Evolutionary conservation across 2,888 invertebrate species (phyloP).

Genomic region (Pollenia griseotomentosa): DNA sequence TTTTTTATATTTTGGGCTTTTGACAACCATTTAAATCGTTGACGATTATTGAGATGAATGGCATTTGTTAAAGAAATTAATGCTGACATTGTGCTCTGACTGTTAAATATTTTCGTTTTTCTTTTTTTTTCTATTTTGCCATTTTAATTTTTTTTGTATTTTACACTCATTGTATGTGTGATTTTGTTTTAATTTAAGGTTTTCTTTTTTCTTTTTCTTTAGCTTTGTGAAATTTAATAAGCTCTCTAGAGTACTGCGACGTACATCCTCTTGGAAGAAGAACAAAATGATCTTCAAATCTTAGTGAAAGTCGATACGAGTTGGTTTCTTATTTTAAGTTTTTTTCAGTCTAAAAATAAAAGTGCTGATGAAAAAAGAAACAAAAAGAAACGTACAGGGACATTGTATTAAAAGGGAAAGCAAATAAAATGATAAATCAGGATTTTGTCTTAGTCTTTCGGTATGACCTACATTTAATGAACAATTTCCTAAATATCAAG

Average conservation of each 20-base stretch:
- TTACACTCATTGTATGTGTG: conserved; percentile 11
- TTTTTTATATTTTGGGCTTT: too few relatives aligned
- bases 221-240: conserved; percentile 40
- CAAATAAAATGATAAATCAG: not conserved
- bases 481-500: too few relatives aligned
- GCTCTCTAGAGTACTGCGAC: conserved; percentile 19
- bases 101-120: not conserved
- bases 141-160: conserved; percentile 3
- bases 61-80: conserved; percentile 61
- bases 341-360: not conserved
- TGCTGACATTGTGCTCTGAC: conserved; percentile 62
- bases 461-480: too few relatives aligned
- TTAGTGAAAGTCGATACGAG: conserved; percentile 14
- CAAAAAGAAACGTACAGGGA: not conserved
- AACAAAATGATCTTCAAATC: not conserved
- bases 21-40: conserved; percentile 26
- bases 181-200: not conserved
- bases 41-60: conserved; percentile 59
- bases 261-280: not conserved
- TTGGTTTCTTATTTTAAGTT: conserved; percentile 8
- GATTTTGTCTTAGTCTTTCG: too few relatives aligned
- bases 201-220: conserved; percentile 1
- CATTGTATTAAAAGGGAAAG: not conserved
- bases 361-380: not conserved
- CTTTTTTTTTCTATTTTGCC: conserved; percentile 3